Evolutionary conservation across 2,888 invertebrate genomes (phyloP).

Genomic region (Polymixis lichenea): DNA sequence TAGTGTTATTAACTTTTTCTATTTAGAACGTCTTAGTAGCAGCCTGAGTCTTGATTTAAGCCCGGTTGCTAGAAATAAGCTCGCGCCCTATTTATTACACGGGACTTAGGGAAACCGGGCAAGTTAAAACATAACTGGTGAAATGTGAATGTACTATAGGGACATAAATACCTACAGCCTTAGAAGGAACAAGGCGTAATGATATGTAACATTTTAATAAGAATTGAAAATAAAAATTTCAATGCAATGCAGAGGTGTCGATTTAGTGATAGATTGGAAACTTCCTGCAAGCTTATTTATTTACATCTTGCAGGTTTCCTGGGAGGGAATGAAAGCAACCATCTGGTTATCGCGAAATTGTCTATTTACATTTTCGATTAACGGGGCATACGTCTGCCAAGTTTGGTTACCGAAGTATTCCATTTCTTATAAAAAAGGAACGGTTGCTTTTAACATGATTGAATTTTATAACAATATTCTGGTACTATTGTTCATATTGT

Average conservation of each 20-base stretch:
- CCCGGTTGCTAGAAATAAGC: too few species aligned
- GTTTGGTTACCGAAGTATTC: not conserved
- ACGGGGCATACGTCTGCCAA: not conserved
- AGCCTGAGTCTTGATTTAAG: too few species aligned
- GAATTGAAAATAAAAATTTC: constrained; percentile 9
- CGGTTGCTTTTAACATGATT: not conserved
- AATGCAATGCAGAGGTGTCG: not conserved
- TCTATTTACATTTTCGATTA: constrained; percentile 1
- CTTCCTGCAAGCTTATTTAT: constrained; percentile 26
- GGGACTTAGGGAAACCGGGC: too few species aligned
- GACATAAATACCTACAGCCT: too few species aligned
- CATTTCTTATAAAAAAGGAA: not conserved
- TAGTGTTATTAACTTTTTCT: too few species aligned
- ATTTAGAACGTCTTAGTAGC: too few species aligned
- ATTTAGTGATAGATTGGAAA: constrained; percentile 7
- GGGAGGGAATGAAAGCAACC: not conserved
- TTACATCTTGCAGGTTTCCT: constrained; percentile 13
- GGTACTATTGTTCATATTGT: not conserved
- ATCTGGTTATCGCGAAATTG: not conserved
- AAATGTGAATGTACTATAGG: too few species aligned
- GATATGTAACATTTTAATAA: not conserved
- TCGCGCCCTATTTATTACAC: too few species aligned
- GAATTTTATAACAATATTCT: not conserved
- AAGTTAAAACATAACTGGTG: too few species aligned
- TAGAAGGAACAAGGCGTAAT: too few species aligned